These are phyloP conservation scores for Loxodonta africana DNA, from an alignment of 2,113 vertebrate genomes.

Conservation along the genomic window DNA sequence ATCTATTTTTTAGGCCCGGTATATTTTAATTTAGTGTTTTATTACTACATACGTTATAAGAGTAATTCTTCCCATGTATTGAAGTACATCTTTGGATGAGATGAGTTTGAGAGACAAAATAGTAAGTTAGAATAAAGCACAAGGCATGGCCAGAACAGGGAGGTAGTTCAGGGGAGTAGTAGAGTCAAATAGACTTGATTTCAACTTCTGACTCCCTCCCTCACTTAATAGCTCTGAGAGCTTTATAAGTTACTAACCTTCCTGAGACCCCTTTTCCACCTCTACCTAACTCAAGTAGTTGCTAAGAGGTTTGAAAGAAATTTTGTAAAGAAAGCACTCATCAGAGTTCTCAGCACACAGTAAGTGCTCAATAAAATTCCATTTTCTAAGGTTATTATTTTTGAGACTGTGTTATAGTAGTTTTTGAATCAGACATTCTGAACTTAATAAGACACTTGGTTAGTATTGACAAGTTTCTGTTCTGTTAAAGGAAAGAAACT, in stretches of 20 bases:
- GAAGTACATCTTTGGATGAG: conserved; percentile 23
- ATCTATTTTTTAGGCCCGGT: background rate
- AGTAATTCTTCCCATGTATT: background rate
- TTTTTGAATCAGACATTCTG: background rate
- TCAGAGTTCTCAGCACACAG: background rate
- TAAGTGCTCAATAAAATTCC: background rate
- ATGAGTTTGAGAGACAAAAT: background rate
- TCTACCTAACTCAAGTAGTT: background rate
- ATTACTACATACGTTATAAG: background rate
- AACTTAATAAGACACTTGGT: conserved; percentile 38
- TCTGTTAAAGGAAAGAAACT: conserved; percentile 33
- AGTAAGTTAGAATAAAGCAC: background rate
- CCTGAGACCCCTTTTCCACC: background rate
- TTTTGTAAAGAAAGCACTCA: background rate
- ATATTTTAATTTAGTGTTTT: background rate
- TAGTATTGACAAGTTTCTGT: conserved; percentile 2
- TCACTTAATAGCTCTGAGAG: background rate
- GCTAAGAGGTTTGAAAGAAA: conserved; percentile 7
- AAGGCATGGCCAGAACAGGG: background rate
- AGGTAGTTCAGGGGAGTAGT: background rate
- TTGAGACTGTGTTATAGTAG: background rate
- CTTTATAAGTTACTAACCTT: background rate
- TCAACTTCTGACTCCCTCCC: background rate
- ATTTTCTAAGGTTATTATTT: background rate
- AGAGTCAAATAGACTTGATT: background rate